Percentiles rank a stretch among this genome's conserved stretches.
Evolutionary conservation across 2,113 vertebrate species (phyloP).

Genomic region (Sturnira hondurensis): DNA sequence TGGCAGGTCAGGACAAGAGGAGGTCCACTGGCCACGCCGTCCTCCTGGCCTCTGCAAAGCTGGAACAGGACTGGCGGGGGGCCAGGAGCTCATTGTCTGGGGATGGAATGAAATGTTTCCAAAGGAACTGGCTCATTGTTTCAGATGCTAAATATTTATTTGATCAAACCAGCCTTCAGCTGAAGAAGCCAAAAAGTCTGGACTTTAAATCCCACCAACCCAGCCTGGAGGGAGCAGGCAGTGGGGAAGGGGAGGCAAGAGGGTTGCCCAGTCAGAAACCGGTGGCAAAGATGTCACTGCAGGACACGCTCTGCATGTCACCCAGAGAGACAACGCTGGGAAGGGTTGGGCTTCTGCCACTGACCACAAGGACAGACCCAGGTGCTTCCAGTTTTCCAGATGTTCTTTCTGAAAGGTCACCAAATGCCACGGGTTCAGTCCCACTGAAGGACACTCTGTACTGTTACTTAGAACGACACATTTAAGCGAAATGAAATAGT

Average conservation of each 20-base stretch:
- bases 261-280: neutral
- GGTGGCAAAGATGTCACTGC: neutral
- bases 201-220: constrained; percentile 17
- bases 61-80: constrained; percentile 33
- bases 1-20: constrained; percentile 46
- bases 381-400: neutral
- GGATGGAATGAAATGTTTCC: constrained; percentile 65
- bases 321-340: too few species aligned
- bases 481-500: neutral
- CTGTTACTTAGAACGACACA: neutral
- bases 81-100: constrained; percentile 49
- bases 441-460: neutral
- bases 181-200: constrained; percentile 30
- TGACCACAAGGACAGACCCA: too few species aligned
- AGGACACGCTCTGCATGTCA: neutral
- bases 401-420: neutral
- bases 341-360: too few species aligned
- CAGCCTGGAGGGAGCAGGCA: neutral
- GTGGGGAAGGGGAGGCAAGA: neutral
- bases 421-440: neutral
- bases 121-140: constrained; percentile 61
- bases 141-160: constrained; percentile 70
- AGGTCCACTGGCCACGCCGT: constrained; percentile 16
- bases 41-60: neutral
- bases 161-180: constrained; percentile 47